Conservation (phyloP, 2,888 invertebrate species). For the Cotesia congregata region DNA sequence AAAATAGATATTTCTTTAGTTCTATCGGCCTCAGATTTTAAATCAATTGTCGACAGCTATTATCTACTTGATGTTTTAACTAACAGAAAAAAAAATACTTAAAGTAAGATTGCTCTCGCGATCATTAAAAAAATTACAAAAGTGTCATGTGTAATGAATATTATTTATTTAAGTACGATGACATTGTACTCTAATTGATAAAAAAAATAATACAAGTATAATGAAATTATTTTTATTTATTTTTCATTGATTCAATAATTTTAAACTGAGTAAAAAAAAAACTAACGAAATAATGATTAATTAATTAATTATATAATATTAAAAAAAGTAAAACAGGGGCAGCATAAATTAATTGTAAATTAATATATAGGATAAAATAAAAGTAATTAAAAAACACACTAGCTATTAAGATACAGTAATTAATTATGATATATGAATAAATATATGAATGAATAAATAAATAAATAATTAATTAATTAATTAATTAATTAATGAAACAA, state of each 20-base stretch:
- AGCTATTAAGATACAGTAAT: constrained; percentile 50
- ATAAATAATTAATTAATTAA: neutral
- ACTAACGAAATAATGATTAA: constrained; percentile 31
- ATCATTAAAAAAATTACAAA: constrained; percentile 21
- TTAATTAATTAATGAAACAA: neutral
- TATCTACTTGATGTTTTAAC: constrained; percentile 61
- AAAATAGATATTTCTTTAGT: constrained; percentile 63
- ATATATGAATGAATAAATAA: neutral
- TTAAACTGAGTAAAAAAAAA: constrained; percentile 35
- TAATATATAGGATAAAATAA: constrained; percentile 49
- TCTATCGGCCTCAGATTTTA: constrained; percentile 66
- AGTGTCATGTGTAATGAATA: constrained; percentile 27
- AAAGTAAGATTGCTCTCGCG: neutral
- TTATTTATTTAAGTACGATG: constrained; percentile 20
- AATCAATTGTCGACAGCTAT: constrained; percentile 59
- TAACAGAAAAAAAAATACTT: constrained; percentile 11
- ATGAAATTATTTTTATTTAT: constrained; percentile 45
- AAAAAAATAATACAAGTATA: constrained; percentile 8
- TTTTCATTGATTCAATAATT: constrained; percentile 53
- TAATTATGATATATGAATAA: constrained; percentile 49
- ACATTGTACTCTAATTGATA: constrained; percentile 13
- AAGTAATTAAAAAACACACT: constrained; percentile 36
- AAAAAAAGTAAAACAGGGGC: constrained; percentile 54
- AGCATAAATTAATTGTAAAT: constrained; percentile 50
- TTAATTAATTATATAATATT: constrained; percentile 34